Conservation (phyloP, 2,888 invertebrate genomes). For the Metacarcinus magister region DNA sequence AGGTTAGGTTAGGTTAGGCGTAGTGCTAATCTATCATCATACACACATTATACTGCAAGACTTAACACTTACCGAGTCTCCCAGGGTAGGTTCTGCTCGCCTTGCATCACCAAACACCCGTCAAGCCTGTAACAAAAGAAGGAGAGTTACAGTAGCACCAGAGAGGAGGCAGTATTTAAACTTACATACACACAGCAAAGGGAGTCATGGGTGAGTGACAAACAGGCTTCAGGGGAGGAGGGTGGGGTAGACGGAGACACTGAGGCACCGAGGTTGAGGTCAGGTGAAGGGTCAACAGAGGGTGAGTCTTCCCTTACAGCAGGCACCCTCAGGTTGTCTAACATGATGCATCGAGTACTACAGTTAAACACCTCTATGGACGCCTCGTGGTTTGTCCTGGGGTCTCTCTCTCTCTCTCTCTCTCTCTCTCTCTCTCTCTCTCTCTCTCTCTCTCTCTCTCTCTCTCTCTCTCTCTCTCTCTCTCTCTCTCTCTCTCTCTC, state of each 20-base stretch:
- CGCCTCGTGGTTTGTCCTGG: background rate
- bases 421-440: slow-evolving; percentile 29
- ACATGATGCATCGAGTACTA: background rate
- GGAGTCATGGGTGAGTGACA: background rate
- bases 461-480: slow-evolving; percentile 38
- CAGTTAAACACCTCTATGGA: background rate
- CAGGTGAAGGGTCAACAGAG: slow-evolving; percentile 19
- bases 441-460: slow-evolving; percentile 39
- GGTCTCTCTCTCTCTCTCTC: background rate
- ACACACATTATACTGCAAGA: background rate
- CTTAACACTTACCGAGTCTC: background rate
- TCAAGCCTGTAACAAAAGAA: background rate
- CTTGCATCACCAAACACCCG: background rate
- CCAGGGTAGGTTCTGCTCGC: background rate
- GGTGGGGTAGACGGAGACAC: background rate
- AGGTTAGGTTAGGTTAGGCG: no score
- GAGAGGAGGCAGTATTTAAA: background rate
- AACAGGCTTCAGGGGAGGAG: background rate
- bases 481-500: background rate
- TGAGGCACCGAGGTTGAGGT: slow-evolving; percentile 8
- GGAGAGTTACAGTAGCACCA: background rate
- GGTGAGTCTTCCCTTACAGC: slow-evolving; percentile 18
- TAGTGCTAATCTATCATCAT: no score
- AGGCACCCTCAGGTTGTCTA: slow-evolving; percentile 4
- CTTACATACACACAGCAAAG: background rate